Evolutionary conservation across 2,113 vertebrate species (phyloP), one percentile per base, ranked within the genome.

Genomic region (Bubo blakistoni): DNA sequence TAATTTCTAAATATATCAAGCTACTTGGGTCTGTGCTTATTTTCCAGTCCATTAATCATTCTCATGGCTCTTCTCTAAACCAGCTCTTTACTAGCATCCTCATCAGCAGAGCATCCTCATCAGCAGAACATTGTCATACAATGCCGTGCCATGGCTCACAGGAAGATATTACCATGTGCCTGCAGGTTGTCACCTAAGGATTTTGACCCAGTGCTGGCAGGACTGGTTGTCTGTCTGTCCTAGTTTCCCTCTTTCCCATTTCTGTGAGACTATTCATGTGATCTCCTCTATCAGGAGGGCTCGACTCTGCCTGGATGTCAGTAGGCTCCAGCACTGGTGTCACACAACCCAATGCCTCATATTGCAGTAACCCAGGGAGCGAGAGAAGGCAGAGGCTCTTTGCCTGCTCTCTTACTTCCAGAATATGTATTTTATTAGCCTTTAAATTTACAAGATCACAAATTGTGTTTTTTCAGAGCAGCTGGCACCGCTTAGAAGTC

Each of bases 121-220:
- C 21, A 54, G 27, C 5, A 78, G 44, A 58, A 8, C 16, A 47
- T 34, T 20, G 8, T 59, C 36, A 51, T 81, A 49, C 14, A 6
- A 22, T 13, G 26, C 10, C 2, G 0, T 1, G 0, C 22, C 5
- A 6, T 8, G 21, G 19, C 17, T 90, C 34, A 3, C 17, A 13
- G 40, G 40, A 59, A 63, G 44, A 40, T 38, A 44, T 27, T 58
- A 13, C 27, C 0, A 0, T 16, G 29, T 59, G n/a, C n/a, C 54
- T 4, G 8, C 38, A 49, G 63, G 26, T 10, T 55, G 22, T n/a
- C 16, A 16, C 46, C 38, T 16, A n/a, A 54, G 42, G 59, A 36
- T 88, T 88, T 73, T 71, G 30, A 52, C 20, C 61, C 40, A 34
- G 10, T 2, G 1, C 5, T 58, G 42, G 9, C 30, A 30, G 3